phyloP scores from a whole-genome alignment of 2,888 invertebrate species.

The Pterostichus niger region DNA sequence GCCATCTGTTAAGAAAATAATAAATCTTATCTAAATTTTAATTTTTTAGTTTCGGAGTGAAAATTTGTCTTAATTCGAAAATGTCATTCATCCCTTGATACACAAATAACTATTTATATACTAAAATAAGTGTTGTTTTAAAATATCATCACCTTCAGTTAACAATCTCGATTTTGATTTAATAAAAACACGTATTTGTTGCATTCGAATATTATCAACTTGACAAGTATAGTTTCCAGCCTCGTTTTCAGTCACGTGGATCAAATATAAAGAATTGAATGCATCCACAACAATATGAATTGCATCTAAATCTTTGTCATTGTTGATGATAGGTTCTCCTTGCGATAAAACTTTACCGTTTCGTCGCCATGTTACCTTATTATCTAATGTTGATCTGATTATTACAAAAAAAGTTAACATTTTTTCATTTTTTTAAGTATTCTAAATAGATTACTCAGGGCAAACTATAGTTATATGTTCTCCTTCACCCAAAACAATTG shows the following conservation, averaged over 20 bases:
- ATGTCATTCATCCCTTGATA: no score
- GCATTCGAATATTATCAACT: conserved; percentile 81
- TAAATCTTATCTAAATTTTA: no score
- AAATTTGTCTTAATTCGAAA: no score
- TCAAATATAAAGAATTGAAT: conserved; percentile 80
- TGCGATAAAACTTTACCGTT: conserved; percentile 77
- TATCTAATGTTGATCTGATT: conserved; percentile 76
- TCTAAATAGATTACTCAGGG: conserved; percentile 77
- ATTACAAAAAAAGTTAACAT: background rate
- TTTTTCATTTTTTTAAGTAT: background rate
- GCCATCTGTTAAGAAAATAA: no score
- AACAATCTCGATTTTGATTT: conserved; percentile 78
- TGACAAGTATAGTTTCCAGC: conserved; percentile 86
- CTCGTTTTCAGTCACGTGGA: conserved; percentile 81
- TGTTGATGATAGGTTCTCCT: conserved; percentile 72
- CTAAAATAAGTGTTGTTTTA: background rate
- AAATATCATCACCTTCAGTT: conserved; percentile 76
- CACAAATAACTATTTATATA: no score
- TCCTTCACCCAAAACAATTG: conserved; percentile 78
- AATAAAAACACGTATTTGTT: conserved; percentile 79
- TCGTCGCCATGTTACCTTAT: conserved; percentile 80
- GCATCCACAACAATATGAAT: conserved; percentile 79
- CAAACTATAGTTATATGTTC: conserved; percentile 80
- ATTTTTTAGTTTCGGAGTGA: no score
- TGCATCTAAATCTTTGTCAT: conserved; percentile 74